Conservation (phyloP, 2,113 vertebrate species). For the Coryphaenoides rupestris region DNA sequence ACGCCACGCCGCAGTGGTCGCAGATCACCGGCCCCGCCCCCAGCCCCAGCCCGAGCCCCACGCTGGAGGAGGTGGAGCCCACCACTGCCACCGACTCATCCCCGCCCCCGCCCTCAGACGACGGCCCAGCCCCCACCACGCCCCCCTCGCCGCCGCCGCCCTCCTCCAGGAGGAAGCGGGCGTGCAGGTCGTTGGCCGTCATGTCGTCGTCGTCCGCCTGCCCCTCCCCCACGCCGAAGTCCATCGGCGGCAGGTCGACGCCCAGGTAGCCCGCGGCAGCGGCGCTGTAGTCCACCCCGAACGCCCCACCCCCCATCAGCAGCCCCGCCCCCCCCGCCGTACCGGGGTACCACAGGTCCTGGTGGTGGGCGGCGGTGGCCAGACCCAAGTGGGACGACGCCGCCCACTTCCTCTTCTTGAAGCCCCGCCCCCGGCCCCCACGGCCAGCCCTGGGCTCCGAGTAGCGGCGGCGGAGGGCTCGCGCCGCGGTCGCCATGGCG, state of each 20-base stretch:
- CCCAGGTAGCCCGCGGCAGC: conserved; percentile 47
- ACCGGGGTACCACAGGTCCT: too few relatives aligned
- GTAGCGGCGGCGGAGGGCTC: conserved; percentile 43
- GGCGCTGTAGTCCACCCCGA: conserved; percentile 52
- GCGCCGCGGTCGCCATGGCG: conserved; percentile 40
- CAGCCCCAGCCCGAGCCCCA: conserved; percentile 51
- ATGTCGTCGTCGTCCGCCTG: conserved; percentile 40
- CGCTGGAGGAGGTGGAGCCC: conserved; percentile 73
- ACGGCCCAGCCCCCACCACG: conserved; percentile 44
- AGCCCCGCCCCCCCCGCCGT: conserved; percentile 2
- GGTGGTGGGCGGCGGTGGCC: conserved; percentile 34
- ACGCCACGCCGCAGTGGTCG: conserved; percentile 83
- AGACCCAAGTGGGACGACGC: conserved; percentile 69
- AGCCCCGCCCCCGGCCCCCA: conserved; percentile 63
- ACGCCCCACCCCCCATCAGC: conserved; percentile 48
- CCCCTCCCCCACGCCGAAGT: conserved; percentile 43
- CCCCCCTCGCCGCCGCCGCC: conserved; percentile 52
- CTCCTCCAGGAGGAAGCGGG: conserved; percentile 59
- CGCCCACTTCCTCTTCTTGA: conserved; percentile 61
- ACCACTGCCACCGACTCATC: conserved; percentile 71
- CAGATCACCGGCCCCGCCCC: conserved; percentile 69
- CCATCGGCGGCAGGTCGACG: conserved; percentile 47
- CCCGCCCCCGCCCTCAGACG: conserved; percentile 52
- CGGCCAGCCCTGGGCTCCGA: conserved; percentile 45
- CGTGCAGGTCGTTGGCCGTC: conserved; percentile 29